A percentile compares a stretch with the other conserved stretches of the same genome.
Conservation (phyloP, 1,140 invertebrate genomes). For the Tetragonula clypearis region DNA sequence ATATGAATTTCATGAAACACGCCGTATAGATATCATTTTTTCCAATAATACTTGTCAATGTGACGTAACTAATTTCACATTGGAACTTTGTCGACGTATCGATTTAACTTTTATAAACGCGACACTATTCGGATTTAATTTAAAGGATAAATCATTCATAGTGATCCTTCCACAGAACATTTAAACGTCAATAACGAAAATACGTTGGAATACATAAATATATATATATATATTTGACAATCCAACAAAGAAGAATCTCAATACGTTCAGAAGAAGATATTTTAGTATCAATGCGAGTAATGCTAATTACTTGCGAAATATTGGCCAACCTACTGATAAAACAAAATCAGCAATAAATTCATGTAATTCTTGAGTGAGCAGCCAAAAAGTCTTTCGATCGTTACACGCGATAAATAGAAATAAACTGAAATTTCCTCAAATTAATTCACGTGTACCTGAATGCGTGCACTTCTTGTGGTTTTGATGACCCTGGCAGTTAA, state of each 20-base stretch:
- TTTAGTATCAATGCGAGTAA: too few species aligned
- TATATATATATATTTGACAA: background rate
- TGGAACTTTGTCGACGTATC: background rate
- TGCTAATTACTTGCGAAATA: too few species aligned
- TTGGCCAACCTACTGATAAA: too few species aligned
- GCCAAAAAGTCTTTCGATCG: background rate
- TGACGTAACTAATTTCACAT: background rate
- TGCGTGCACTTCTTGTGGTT: conserved; percentile 70
- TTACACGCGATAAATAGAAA: too few species aligned
- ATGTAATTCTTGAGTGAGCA: background rate
- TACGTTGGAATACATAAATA: background rate
- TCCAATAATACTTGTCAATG: too few species aligned
- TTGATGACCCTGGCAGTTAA: conserved; percentile 72
- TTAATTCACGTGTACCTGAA: conserved; percentile 65
- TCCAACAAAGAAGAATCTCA: background rate
- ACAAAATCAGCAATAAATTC: background rate
- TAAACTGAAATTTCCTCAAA: background rate
- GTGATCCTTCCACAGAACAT: background rate
- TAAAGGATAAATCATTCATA: background rate
- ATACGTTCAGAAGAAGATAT: too few species aligned
- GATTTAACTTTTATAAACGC: background rate
- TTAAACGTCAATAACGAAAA: background rate
- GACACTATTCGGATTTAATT: background rate
- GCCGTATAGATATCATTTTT: too few species aligned
- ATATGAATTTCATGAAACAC: too few species aligned